Evolutionary conservation across 1,140 invertebrate species (phyloP), one percentile per base, ranked within the genome.

Genomic region (Zaprionus africanus): DNA sequence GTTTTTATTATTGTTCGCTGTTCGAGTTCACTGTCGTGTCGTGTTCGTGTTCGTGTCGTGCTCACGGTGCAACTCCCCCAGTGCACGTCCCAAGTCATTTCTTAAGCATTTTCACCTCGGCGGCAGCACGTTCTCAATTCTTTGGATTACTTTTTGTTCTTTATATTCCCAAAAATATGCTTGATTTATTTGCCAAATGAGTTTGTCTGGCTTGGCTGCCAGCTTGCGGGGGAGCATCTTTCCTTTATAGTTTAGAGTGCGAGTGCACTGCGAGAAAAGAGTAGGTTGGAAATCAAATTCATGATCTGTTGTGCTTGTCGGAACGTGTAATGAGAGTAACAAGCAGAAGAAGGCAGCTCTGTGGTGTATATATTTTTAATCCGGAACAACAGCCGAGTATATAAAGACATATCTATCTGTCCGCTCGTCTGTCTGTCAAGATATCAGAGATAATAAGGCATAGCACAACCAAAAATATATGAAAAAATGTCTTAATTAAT

Each of bases 1-100:
- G 61, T 72, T 71, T 72, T 72, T 76, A 70, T 75, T 63, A 75
- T 43, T 58, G 56, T 31, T 38, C 38, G 53, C 68, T 34, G 7
- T 34, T 5, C 7, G 31, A 34, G 31, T 34, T 11, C 7, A 2
- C 22, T 36, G 57, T 62, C 17, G 9, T 56, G 41, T 4, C 15
- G 41, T 46, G 38, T 41, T 41, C 41, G n/a, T 5, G 41, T 17
- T 17, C n/a, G n/a, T n/a, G 41, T 46, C 41, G 41, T 46, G 41
- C 41, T 43, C 41, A 6, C 43, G 7, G 43, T 46, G 43, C 38
- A 41, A 4, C 36, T 5, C 38, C 12, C 38, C 38, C 15, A 13
- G 15, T n/a, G n/a, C 38, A 43, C 7, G 41, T 17, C 2, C 19
- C 15, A 12, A 22, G 46, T 51, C 19, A 24, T 51, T 19, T 11